These are phyloP conservation scores for Synergus laeviventris DNA, from an alignment of 2,888 invertebrate species.

Conservation along the genomic window DNA sequence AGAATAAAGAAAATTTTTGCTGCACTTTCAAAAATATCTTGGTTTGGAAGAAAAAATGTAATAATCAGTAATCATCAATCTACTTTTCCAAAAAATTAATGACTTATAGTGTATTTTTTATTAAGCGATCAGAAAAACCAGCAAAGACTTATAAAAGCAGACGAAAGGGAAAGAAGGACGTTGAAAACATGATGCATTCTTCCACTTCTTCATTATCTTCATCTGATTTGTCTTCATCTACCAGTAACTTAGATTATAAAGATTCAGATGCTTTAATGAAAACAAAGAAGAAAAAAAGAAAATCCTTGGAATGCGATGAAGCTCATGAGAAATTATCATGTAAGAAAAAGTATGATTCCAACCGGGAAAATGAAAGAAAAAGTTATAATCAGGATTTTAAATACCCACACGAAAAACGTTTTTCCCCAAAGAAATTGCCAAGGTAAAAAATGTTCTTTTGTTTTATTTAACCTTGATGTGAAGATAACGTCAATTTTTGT, in stretches of 20 bases:
- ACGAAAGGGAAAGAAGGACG: slow-evolving; percentile 2
- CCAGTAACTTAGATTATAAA: neutral
- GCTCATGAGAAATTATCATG: slow-evolving; percentile 41
- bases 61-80: neutral
- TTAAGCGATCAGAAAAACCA: neutral
- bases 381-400: neutral
- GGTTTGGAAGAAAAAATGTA: slow-evolving; percentile 57
- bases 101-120: neutral
- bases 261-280: neutral
- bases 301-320: neutral
- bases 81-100: neutral
- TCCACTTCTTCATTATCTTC: slow-evolving; percentile 53
- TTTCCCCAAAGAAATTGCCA: slow-evolving; percentile 53
- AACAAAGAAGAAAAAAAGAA: slow-evolving; percentile 40
- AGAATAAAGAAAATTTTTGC: slow-evolving; percentile 60
- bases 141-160: slow-evolving; percentile 15
- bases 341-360: slow-evolving; percentile 57
- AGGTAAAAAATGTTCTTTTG: slow-evolving; percentile 48
- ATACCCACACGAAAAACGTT: slow-evolving; percentile 50
- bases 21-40: slow-evolving; percentile 60
- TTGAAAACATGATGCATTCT: slow-evolving; percentile 35
- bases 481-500: neutral
- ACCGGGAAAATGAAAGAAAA: slow-evolving; percentile 48
- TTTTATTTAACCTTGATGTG: neutral
- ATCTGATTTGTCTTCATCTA: slow-evolving; percentile 46